A percentile compares a stretch with the other conserved stretches of the same genome.
phyloP scores from a whole-genome alignment of 2,113 vertebrate genomes.

The Sorex araneus region DNA sequence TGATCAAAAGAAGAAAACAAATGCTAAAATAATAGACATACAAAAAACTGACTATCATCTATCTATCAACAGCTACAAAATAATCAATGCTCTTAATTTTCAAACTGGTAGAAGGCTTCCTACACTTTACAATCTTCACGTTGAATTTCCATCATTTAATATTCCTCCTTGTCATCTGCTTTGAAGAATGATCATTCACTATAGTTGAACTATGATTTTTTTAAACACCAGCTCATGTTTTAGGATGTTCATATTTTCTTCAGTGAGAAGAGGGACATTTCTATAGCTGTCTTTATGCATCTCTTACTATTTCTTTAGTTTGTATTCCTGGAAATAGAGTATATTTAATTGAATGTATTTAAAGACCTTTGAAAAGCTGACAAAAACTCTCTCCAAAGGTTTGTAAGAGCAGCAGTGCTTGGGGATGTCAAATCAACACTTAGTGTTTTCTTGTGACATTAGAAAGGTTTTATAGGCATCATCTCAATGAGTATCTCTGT shows the following conservation, averaged over 20 bases:
- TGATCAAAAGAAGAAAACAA: slow-evolving; percentile 11
- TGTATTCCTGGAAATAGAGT: slow-evolving; percentile 21
- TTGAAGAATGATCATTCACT: not conserved
- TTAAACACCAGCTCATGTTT: not conserved
- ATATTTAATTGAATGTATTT: not conserved
- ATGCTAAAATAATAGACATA: not conserved
- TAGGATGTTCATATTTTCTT: slow-evolving; percentile 9
- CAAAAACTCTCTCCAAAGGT: not conserved
- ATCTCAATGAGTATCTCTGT: not conserved
- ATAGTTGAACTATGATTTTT: not conserved
- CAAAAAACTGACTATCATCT: not conserved
- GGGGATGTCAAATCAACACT: not conserved
- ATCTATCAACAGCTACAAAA: not conserved
- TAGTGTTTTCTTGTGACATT: not conserved
- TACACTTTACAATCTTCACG: not conserved
- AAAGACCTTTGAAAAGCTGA: slow-evolving; percentile 12
- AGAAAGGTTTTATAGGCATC: not conserved
- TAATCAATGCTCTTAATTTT: not conserved
- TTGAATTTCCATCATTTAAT: not conserved
- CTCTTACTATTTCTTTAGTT: slow-evolving; percentile 9
- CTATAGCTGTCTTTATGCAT: not conserved
- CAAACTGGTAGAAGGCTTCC: not conserved
- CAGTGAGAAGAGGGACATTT: not conserved
- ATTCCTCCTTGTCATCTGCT: not conserved
- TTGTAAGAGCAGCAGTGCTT: not conserved